Evolutionary conservation across 2,113 vertebrate genomes (phyloP).

Genomic region (Ctenomys sociabilis): DNA sequence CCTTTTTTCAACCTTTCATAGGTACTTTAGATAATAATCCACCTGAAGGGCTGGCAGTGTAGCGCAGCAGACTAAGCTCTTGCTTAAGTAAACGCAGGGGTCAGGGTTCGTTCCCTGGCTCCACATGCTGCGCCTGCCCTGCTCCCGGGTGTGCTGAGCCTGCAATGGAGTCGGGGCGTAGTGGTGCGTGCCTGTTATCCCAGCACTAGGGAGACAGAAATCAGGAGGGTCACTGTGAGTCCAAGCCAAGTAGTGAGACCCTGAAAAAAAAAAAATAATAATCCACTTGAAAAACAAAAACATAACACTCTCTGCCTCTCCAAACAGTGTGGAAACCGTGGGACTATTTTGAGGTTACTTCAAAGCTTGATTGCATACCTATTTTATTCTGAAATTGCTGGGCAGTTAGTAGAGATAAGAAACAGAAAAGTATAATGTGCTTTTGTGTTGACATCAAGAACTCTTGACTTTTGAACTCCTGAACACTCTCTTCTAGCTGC

Average conservation of each 20-base stretch:
- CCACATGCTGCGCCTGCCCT: no score
- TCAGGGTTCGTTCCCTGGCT: no score
- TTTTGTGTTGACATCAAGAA: constrained; percentile 61
- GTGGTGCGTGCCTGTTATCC: no score
- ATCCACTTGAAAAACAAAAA: neutral
- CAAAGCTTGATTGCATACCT: neutral
- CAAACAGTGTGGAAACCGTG: neutral
- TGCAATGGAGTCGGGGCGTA: no score
- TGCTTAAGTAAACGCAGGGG: no score
- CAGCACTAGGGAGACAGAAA: no score
- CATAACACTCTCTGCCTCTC: neutral
- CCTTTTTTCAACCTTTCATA: neutral
- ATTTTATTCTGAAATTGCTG: neutral
- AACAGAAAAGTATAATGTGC: constrained; percentile 55
- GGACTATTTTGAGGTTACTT: neutral
- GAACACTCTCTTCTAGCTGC: constrained; percentile 90
- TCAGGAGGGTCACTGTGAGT: no score
- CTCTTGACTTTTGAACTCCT: constrained; percentile 77
- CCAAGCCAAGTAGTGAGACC: no score
- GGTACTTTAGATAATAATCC: neutral
- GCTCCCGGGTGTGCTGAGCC: no score
- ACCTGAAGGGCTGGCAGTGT: neutral
- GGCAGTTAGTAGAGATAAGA: constrained; percentile 1
- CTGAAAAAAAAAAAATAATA: neutral
- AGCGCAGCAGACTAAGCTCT: no score